These are phyloP conservation scores for Poeciliopsis prolifica DNA, from an alignment of 2,113 vertebrate genomes.

Conservation along the genomic window DNA sequence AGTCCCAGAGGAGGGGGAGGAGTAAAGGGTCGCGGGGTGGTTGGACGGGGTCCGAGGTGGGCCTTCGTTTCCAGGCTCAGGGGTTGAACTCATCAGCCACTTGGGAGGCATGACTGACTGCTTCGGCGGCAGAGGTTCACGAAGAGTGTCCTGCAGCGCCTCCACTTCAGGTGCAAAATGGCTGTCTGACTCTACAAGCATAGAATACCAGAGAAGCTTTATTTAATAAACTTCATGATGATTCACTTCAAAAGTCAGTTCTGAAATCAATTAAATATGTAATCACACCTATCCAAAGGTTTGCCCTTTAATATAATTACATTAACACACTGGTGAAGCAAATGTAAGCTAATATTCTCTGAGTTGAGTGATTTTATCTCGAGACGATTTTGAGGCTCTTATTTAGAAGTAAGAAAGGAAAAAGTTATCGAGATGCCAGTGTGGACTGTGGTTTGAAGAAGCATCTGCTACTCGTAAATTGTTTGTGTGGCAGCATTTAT, in stretches of 20 bases:
- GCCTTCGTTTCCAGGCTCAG: slow-evolving; percentile 79
- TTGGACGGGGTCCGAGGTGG: slow-evolving; percentile 68
- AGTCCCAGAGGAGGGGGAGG: slow-evolving; percentile 65
- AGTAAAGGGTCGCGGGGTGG: slow-evolving; percentile 64
- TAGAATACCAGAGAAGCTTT: slow-evolving; percentile 12
- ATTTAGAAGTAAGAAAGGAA: too few relatives aligned
- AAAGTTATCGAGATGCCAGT: too few relatives aligned
- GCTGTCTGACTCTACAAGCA: slow-evolving; percentile 82
- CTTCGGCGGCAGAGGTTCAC: slow-evolving; percentile 81
- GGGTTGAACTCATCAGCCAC: slow-evolving; percentile 83
- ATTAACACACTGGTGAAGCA: not conserved
- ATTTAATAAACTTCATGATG: not conserved
- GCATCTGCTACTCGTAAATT: not conserved
- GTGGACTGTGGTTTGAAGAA: not conserved
- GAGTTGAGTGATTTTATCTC: not conserved
- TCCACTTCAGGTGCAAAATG: slow-evolving; percentile 81
- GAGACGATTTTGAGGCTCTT: too few relatives aligned
- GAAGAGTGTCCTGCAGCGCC: slow-evolving; percentile 78
- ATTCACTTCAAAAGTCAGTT: too few relatives aligned
- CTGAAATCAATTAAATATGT: too few relatives aligned
- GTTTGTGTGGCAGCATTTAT: not conserved
- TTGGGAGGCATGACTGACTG: slow-evolving; percentile 89
- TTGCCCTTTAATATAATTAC: not conserved
- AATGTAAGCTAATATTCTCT: not conserved
- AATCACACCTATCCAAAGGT: too few relatives aligned